phyloP scores from a whole-genome alignment of 2,888 invertebrate species.

The Scelioninae gen. 1 region DNA sequence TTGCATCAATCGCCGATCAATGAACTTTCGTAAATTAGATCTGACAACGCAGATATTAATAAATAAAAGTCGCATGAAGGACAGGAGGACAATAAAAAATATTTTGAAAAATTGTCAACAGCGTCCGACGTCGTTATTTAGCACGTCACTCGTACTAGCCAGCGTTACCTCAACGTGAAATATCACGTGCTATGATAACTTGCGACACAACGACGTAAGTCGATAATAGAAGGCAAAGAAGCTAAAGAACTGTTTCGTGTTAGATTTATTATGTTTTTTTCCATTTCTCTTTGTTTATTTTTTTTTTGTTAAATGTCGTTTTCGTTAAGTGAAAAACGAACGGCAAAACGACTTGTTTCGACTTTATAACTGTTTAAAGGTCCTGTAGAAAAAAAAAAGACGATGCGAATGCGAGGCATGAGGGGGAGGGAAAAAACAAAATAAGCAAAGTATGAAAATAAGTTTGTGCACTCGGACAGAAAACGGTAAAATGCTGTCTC shows the following conservation, averaged over 20 bases:
- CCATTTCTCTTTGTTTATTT: not conserved
- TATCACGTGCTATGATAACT: too few relatives aligned
- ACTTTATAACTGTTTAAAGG: constrained; percentile 39
- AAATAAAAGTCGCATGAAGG: not conserved
- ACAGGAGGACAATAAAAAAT: not conserved
- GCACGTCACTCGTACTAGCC: too few relatives aligned
- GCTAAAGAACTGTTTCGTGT: too few relatives aligned
- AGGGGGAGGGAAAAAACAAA: not conserved
- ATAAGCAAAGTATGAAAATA: constrained; percentile 49
- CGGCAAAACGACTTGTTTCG: not conserved
- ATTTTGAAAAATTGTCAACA: not conserved
- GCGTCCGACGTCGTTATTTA: too few relatives aligned
- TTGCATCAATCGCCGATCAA: constrained; percentile 22
- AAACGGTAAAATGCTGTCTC: constrained; percentile 65
- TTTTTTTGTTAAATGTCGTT: constrained; percentile 4
- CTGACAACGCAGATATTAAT: constrained; percentile 12
- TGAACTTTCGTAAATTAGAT: constrained; percentile 15
- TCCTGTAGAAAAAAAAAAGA: constrained; percentile 21
- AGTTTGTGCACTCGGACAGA: constrained; percentile 55
- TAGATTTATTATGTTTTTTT: too few relatives aligned
- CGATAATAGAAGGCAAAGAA: too few relatives aligned
- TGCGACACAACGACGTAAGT: not conserved
- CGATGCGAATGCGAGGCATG: not conserved
- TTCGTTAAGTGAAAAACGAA: constrained; percentile 22
- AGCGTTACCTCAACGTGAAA: too few relatives aligned